A percentile compares a stretch with the other conserved stretches of the same genome.
Evolutionary conservation across 2,797 vertebrate genomes (phyloP).

Genomic region (Acanthiza pusilla): DNA sequence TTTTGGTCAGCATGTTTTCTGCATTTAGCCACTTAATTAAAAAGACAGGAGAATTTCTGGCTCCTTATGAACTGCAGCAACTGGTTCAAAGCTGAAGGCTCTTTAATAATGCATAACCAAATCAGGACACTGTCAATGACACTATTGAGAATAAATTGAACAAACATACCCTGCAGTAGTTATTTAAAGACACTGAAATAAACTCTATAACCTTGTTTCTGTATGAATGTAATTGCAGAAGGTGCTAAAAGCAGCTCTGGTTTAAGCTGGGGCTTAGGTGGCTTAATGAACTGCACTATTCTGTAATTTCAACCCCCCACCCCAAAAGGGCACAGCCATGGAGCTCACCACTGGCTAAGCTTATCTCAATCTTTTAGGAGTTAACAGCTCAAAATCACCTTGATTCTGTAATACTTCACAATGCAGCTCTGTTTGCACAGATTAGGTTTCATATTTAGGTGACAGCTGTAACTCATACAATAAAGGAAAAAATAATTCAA

Average conservation of each 20-base stretch:
- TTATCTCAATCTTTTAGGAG: neutral
- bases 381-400: neutral
- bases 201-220: slow-evolving; percentile 2
- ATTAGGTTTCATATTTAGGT: neutral
- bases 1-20: neutral
- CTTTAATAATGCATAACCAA: neutral
- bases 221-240: neutral
- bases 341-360: neutral
- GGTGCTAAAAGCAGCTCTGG: slow-evolving; percentile 40
- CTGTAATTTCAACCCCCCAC: neutral
- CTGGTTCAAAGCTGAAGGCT: slow-evolving; percentile 16
- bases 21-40: slow-evolving; percentile 7
- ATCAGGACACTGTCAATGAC: neutral
- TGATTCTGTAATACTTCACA: neutral
- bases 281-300: neutral
- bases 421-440: neutral
- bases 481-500: neutral
- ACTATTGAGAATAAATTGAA: neutral
- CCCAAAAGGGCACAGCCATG: neutral
- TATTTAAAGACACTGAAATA: slow-evolving; percentile 30
- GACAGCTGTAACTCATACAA: neutral
- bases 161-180: neutral
- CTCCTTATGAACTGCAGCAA: neutral
- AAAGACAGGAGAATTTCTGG: neutral
- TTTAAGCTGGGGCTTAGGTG: slow-evolving; percentile 16